A percentile compares a stretch with the other conserved stretches of the same genome.
phyloP scores from a whole-genome alignment of 2,888 invertebrate genomes.

The Lutraria lutraria region DNA sequence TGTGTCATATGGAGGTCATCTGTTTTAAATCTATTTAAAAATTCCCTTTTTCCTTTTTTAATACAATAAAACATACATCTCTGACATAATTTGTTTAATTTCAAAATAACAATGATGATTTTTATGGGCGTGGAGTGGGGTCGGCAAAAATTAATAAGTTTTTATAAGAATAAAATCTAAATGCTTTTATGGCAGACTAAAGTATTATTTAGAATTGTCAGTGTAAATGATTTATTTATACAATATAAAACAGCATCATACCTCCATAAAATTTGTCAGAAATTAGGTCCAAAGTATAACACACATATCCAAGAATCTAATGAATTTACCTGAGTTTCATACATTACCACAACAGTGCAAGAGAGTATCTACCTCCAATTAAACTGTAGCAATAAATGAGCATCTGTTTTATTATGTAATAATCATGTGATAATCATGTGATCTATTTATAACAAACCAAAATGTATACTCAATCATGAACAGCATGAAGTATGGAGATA shows the following conservation, averaged over 20 bases:
- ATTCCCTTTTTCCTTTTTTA: too few species aligned
- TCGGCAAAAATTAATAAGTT: too few species aligned
- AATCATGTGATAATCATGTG: constrained; percentile 16
- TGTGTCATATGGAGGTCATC: too few species aligned
- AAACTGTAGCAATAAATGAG: constrained; percentile 1
- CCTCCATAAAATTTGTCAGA: not conserved
- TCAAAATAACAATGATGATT: too few species aligned
- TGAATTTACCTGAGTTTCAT: not conserved
- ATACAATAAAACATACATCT: too few species aligned
- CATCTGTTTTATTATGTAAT: not conserved
- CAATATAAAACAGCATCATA: not conserved
- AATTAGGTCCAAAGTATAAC: not conserved
- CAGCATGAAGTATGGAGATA: not conserved
- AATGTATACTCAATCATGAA: not conserved
- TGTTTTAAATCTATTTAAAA: too few species aligned
- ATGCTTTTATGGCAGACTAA: too few species aligned
- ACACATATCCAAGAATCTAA: not conserved
- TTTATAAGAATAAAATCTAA: too few species aligned
- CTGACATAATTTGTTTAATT: too few species aligned
- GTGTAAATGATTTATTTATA: not conserved
- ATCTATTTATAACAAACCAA: not conserved
- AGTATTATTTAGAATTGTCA: too few species aligned
- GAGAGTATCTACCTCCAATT: constrained; percentile 1
- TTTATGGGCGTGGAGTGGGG: too few species aligned
- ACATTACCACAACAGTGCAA: not conserved